These are phyloP conservation scores for Silurus meridionalis DNA, from an alignment of 2,113 vertebrate genomes.

Conservation along the genomic window DNA sequence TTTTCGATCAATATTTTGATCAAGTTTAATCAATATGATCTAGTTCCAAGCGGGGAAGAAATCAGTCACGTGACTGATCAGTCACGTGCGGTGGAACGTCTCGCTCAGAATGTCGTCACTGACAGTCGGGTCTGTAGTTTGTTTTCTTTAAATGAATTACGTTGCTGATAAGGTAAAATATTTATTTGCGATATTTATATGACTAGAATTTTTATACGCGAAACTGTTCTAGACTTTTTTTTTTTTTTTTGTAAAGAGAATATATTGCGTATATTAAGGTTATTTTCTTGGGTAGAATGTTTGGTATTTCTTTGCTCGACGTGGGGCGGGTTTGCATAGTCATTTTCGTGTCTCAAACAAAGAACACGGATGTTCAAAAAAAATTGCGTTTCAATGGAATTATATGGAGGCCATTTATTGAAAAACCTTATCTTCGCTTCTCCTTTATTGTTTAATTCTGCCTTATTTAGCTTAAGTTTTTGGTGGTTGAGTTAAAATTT, in stretches of 20 bases:
- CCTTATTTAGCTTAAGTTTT: not conserved
- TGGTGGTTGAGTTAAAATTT: not conserved
- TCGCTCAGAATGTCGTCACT: not conserved
- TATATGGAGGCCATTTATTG: not conserved
- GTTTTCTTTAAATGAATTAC: no score
- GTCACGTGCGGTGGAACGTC: slow-evolving; percentile 40
- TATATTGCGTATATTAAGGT: not conserved
- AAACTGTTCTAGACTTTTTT: no score
- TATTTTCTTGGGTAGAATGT: not conserved
- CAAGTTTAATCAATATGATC: slow-evolving; percentile 11
- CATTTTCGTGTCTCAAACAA: slow-evolving; percentile 26
- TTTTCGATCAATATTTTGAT: no score
- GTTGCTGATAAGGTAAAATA: no score
- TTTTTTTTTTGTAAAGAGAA: no score
- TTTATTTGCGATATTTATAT: no score
- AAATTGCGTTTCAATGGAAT: slow-evolving; percentile 47
- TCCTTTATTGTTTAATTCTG: no score
- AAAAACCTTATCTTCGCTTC: no score
- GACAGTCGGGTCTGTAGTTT: no score
- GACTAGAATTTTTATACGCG: no score
- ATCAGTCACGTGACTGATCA: slow-evolving; percentile 14
- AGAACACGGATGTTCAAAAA: slow-evolving; percentile 45
- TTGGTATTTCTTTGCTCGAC: not conserved
- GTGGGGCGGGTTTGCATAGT: slow-evolving; percentile 34
- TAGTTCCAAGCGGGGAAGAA: slow-evolving; percentile 52